These are phyloP conservation scores for Thymallus thymallus DNA, from an alignment of 2,113 vertebrate species.

Conservation along the genomic window DNA sequence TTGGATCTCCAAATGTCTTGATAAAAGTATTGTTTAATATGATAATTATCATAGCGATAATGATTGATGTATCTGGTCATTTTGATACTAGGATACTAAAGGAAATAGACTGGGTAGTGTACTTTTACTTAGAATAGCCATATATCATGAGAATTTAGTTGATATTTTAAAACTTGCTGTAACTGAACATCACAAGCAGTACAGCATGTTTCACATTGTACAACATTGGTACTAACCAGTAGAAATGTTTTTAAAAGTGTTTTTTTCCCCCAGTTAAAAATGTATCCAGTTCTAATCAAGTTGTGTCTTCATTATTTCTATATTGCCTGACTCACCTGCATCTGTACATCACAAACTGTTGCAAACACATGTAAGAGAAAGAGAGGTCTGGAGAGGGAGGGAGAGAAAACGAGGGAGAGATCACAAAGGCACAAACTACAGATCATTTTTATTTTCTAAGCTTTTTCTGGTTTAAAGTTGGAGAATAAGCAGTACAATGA, in stretches of 20 bases:
- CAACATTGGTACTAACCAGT: constrained; percentile 45
- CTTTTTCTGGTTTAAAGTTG: no score
- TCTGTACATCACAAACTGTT: background rate
- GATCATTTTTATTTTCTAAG: background rate
- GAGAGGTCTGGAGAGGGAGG: no score
- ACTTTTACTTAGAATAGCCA: constrained; percentile 45
- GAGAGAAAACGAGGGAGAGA: no score
- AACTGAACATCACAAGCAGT: constrained; percentile 38
- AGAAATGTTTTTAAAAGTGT: constrained; percentile 43
- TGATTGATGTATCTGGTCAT: constrained; percentile 33
- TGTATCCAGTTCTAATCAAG: constrained; percentile 29
- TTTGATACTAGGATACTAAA: constrained; percentile 50
- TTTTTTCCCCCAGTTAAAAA: constrained; percentile 47
- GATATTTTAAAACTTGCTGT: constrained; percentile 36
- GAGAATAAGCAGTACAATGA: no score
- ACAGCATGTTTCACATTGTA: constrained; percentile 43
- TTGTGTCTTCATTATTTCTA: constrained; percentile 36
- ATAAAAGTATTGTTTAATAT: constrained; percentile 26
- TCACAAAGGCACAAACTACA: background rate
- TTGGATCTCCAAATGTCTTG: constrained; percentile 27
- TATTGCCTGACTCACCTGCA: background rate
- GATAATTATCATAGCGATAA: constrained; percentile 39
- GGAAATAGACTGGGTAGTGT: constrained; percentile 42
- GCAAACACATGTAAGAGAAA: background rate
- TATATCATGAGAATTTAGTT: constrained; percentile 33